Evolutionary conservation across 35 echinoderm and acorn worm species (phyloP).

Genomic region (Apostichopus parvimensis): DNA sequence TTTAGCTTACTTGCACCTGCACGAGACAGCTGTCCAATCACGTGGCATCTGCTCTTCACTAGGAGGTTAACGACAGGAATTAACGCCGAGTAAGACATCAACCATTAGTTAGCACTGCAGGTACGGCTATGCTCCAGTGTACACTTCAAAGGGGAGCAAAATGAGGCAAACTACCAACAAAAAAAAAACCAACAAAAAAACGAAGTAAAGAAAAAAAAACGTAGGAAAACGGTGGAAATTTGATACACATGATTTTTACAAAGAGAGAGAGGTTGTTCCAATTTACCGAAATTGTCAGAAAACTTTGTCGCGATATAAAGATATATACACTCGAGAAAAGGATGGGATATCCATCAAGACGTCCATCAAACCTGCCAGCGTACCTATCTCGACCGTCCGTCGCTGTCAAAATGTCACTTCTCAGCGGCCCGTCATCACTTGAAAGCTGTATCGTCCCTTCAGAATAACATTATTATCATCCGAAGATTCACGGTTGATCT

Average conservation of each 20-base stretch:
- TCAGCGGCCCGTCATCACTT: neutral
- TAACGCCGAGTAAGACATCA: neutral
- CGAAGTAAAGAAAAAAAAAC: neutral
- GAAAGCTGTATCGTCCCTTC: neutral
- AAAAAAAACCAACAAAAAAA: neutral
- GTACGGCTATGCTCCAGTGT: neutral
- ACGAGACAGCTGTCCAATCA: slow-evolving; percentile 38
- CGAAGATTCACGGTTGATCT: slow-evolving; percentile 9
- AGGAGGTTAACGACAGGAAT: too few species aligned
- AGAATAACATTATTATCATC: slow-evolving; percentile 41
- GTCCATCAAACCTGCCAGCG: slow-evolving; percentile 4
- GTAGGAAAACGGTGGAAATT: neutral
- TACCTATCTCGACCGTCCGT: neutral
- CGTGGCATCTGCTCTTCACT: neutral
- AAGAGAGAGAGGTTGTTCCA: slow-evolving; percentile 8
- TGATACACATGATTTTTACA: slow-evolving; percentile 45
- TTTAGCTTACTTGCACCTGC: slow-evolving; percentile 12
- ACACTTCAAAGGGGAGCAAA: neutral
- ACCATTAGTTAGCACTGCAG: neutral
- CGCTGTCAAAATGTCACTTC: slow-evolving; percentile 20
- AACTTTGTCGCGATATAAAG: neutral
- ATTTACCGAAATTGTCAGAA: slow-evolving; percentile 13
- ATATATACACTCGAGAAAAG: neutral
- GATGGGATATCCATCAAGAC: neutral
- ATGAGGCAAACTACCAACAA: neutral